These are phyloP conservation scores for Coregonus suidteri DNA, from an alignment of 2,797 vertebrate genomes.

Conservation along the genomic window DNA sequence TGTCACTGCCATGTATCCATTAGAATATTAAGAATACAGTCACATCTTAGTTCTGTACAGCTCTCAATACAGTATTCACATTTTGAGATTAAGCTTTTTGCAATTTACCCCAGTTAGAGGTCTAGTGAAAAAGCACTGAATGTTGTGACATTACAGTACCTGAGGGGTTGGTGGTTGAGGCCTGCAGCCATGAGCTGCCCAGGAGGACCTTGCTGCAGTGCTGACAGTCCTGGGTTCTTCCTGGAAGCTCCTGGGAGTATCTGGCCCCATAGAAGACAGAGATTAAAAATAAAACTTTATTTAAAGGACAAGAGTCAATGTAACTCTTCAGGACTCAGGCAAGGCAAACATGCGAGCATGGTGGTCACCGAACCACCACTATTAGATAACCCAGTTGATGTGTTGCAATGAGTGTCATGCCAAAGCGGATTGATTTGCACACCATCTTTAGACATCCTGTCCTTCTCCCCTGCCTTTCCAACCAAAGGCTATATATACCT, in stretches of 20 bases:
- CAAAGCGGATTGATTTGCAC: neutral
- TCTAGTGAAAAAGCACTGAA: neutral
- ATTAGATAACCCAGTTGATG: neutral
- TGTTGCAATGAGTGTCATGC: neutral
- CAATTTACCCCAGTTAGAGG: no score
- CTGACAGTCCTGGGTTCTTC: slow-evolving; percentile 46
- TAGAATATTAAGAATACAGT: no score
- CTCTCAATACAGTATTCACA: no score
- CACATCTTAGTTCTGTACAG: no score
- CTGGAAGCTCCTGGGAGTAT: slow-evolving; percentile 21
- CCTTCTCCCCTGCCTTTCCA: neutral
- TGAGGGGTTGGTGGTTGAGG: slow-evolving; percentile 43
- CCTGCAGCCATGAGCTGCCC: slow-evolving; percentile 48
- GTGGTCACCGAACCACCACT: neutral
- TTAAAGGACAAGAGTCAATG: neutral
- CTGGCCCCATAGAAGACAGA: slow-evolving; percentile 36
- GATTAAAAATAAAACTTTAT: neutral
- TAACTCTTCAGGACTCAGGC: neutral
- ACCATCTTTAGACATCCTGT: neutral
- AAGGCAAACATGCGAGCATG: neutral
- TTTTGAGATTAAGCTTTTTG: no score
- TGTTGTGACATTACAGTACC: slow-evolving; percentile 48
- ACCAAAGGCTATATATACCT: neutral
- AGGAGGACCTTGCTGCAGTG: slow-evolving; percentile 44
- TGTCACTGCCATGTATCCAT: no score